Evolutionary conservation across 2,113 vertebrate genomes (phyloP).

Genomic region (Nothocercus nigrocapillus): DNA sequence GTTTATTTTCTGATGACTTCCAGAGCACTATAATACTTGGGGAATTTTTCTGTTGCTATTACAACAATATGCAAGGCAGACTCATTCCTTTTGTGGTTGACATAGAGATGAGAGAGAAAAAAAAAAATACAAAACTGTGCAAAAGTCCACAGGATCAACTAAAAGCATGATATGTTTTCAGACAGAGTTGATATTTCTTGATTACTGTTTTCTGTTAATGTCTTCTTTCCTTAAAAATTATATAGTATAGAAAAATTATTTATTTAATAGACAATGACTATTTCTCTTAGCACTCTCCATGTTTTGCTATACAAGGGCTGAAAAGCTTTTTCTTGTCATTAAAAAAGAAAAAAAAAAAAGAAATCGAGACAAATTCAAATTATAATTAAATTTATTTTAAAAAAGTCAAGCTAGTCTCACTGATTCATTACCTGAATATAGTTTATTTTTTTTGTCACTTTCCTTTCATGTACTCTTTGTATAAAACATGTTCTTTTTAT

Average conservation of each 20-base stretch:
- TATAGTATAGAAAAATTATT: background rate
- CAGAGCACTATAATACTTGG: background rate
- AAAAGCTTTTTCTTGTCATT: background rate
- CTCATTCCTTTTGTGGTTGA: conserved; percentile 5
- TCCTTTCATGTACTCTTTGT: background rate
- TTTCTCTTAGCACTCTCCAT: background rate
- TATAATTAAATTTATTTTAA: background rate
- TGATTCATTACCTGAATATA: background rate
- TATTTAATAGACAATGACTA: background rate
- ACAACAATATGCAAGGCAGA: background rate
- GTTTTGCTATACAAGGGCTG: background rate
- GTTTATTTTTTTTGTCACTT: background rate
- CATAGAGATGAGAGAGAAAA: background rate
- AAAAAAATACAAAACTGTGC: background rate
- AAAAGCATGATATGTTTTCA: background rate
- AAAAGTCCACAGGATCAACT: background rate
- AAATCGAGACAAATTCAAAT: background rate
- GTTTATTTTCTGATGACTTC: background rate
- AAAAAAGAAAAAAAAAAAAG: background rate
- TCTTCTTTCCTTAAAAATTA: background rate
- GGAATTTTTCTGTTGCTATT: conserved; percentile 5
- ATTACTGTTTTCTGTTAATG: background rate
- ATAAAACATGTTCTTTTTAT: background rate
- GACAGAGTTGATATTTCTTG: background rate
- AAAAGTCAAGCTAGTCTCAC: background rate